Conservation (phyloP, 2,888 invertebrate species). For the Thumatha senex region DNA sequence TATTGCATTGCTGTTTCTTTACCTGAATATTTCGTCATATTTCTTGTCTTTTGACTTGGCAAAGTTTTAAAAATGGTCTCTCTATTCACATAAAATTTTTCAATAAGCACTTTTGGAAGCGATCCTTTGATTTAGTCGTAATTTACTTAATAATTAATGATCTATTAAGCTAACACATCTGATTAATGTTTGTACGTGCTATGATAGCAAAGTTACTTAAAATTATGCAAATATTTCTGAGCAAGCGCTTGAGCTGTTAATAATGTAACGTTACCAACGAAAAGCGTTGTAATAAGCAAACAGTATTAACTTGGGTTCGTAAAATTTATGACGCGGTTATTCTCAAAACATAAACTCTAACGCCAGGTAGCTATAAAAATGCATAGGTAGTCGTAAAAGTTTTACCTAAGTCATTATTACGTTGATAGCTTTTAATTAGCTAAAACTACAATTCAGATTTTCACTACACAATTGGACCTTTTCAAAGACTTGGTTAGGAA, state of each 20-base stretch:
- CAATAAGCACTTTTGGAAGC: no score
- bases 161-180: conserved; percentile 1
- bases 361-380: no score
- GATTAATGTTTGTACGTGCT: conserved; percentile 19
- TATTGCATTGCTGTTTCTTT: conserved; percentile 35
- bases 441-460: no score
- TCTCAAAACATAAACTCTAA: no score
- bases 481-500: no score
- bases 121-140: no score
- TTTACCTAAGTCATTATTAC: no score
- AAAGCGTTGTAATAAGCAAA: conserved; percentile 67
- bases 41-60: conserved; percentile 14
- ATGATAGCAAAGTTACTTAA: conserved; percentile 47
- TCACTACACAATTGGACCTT: no score
- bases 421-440: no score
- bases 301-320: conserved; percentile 69
- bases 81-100: no score
- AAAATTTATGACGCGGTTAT: conserved; percentile 76
- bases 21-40: conserved; percentile 38
- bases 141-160: neutral
- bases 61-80: conserved; percentile 25
- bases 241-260: conserved; percentile 53
- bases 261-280: conserved; percentile 50
- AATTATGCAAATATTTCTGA: conserved; percentile 61
- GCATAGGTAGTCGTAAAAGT: no score